Evolutionary conservation across 2,113 vertebrate species (phyloP).

Genomic region (Actinemys pallida): DNA sequence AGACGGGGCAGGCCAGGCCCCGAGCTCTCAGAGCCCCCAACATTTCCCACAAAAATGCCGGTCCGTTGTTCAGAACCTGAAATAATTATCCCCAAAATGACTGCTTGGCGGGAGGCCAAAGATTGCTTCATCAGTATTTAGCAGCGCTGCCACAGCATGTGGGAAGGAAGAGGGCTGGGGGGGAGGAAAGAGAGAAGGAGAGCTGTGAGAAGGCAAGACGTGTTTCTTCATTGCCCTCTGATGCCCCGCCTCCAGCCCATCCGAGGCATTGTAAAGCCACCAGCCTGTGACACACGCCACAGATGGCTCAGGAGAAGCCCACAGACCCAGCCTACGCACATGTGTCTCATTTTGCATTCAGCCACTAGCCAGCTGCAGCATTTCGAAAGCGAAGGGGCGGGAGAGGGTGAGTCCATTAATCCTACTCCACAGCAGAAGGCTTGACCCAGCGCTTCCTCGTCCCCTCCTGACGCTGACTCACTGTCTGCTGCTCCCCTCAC

Average conservation of each 20-base stretch:
- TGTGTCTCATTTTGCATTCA: neutral
- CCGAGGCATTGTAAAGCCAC: rapidly evolving
- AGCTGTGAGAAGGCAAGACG: neutral
- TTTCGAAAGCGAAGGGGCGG: rapidly evolving
- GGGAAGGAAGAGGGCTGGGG: neutral
- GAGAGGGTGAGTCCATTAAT: neutral
- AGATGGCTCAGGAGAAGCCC: rapidly evolving
- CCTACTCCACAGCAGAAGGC: neutral
- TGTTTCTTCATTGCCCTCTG: rapidly evolving
- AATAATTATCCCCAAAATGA: slow-evolving; percentile 35
- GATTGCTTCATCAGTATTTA: slow-evolving; percentile 11
- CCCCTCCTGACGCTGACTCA: neutral
- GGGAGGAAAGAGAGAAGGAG: rapidly evolving
- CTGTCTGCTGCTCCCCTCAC: neutral
- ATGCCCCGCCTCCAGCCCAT: neutral
- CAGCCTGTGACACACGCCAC: rapidly evolving
- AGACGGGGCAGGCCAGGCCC: neutral
- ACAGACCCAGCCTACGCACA: rapidly evolving
- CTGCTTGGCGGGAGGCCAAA: neutral
- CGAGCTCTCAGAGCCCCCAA: neutral
- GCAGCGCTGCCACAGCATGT: rapidly evolving
- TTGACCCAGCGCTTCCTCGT: neutral
- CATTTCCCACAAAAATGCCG: neutral
- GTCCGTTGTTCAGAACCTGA: neutral
- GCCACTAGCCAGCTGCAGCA: neutral